Conservation (phyloP, 1,140 invertebrate species). For the Neoseiulus cucumeris region DNA sequence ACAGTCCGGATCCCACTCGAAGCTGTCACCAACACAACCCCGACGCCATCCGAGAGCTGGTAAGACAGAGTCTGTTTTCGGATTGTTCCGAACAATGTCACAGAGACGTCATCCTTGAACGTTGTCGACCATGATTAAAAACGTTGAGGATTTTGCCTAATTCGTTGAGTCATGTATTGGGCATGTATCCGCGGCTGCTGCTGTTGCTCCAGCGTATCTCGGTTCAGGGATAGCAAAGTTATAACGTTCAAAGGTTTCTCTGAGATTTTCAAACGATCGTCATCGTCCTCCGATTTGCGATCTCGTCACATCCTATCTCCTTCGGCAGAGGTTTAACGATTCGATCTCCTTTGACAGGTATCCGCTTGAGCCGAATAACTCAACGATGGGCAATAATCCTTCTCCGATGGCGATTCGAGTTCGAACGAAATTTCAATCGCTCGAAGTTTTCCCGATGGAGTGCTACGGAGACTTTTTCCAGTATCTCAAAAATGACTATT, state of each 20-base stretch:
- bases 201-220: too few relatives aligned
- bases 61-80: constrained; percentile 22
- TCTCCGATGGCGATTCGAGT: constrained; percentile 72
- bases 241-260: too few relatives aligned
- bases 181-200: too few relatives aligned
- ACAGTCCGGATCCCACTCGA: constrained; percentile 68
- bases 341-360: constrained; percentile 18
- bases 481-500: constrained; percentile 66
- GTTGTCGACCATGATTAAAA: too few relatives aligned
- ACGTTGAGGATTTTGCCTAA: too few relatives aligned
- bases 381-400: constrained; percentile 34
- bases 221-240: too few relatives aligned
- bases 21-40: constrained; percentile 44
- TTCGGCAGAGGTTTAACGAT: neutral
- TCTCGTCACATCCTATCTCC: neutral
- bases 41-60: constrained; percentile 73
- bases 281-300: too few relatives aligned
- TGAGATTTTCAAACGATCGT: too few relatives aligned
- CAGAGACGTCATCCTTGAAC: neutral
- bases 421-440: constrained; percentile 51
- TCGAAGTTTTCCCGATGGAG: constrained; percentile 70
- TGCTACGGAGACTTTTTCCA: constrained; percentile 57
- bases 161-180: too few relatives aligned
- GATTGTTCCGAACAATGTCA: neutral
- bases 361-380: constrained; percentile 47